A percentile compares a stretch with the other conserved stretches of the same genome.
phyloP scores from a whole-genome alignment of 2,888 invertebrate genomes.

The Tortricodes alternella region DNA sequence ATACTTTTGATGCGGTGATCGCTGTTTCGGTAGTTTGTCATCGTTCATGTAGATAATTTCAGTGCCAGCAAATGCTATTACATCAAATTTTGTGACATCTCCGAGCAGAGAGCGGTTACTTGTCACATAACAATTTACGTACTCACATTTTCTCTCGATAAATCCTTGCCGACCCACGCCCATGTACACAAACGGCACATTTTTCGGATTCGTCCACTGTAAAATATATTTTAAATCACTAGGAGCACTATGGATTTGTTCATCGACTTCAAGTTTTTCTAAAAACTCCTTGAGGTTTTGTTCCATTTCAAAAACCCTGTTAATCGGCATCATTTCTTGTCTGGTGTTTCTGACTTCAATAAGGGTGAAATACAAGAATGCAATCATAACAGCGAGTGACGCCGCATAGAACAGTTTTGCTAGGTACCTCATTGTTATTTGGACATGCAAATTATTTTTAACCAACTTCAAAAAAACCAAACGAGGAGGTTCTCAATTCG shows the following conservation, averaged over 20 bases:
- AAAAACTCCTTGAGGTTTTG: too few species aligned
- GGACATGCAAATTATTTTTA: too few species aligned
- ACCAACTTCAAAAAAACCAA: too few species aligned
- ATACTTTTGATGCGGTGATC: conserved; percentile 59
- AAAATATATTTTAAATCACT: conserved; percentile 51
- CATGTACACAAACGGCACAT: conserved; percentile 48
- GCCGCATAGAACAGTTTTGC: too few species aligned
- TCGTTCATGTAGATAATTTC: conserved; percentile 40
- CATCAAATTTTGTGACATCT: conserved; percentile 55
- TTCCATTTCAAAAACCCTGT: too few species aligned
- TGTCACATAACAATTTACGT: conserved; percentile 61
- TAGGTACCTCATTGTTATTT: too few species aligned
- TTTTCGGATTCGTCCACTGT: conserved; percentile 48
- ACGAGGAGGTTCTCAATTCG: too few species aligned
- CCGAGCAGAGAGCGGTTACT: conserved; percentile 41
- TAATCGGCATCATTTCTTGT: too few species aligned
- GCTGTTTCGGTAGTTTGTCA: conserved; percentile 40
- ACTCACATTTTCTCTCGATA: conserved; percentile 49
- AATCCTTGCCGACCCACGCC: conserved; percentile 46
- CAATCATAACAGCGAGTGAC: too few species aligned
- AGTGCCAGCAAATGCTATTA: conserved; percentile 57
- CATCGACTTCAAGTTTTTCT: too few species aligned
- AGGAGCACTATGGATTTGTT: background rate
- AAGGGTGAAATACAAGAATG: too few species aligned
- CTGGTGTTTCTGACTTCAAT: too few species aligned